A percentile compares a stretch with the other conserved stretches of the same genome.
Conservation (phyloP, 2,113 vertebrate species). For the Ciconia boyciana region DNA sequence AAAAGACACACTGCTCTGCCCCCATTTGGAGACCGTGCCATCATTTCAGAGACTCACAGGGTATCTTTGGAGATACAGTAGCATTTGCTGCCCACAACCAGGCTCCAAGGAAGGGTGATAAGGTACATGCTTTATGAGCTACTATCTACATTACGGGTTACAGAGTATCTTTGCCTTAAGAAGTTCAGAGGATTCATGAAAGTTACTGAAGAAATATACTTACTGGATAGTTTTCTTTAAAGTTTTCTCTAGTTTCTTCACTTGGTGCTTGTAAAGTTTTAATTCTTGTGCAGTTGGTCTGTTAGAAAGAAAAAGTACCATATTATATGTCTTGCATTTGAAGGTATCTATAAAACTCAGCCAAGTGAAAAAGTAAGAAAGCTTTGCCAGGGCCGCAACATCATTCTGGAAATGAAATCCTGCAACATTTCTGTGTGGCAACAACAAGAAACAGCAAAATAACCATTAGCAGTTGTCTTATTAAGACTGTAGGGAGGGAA, state of each 20-base stretch:
- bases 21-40: background rate
- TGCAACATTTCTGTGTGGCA: background rate
- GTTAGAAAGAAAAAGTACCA: background rate
- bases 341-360: background rate
- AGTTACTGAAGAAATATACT: constrained; percentile 15
- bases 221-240: constrained; percentile 73
- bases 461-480: background rate
- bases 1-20: background rate
- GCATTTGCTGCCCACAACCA: background rate
- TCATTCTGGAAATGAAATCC: background rate
- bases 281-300: constrained; percentile 79
- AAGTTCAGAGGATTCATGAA: background rate
- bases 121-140: background rate
- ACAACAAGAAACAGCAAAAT: background rate
- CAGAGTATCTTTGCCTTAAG: background rate
- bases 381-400: background rate
- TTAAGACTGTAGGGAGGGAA: background rate
- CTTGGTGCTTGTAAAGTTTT: constrained; percentile 81
- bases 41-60: background rate
- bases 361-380: background rate
- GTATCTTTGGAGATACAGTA: background rate
- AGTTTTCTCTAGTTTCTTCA: constrained; percentile 78
- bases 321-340: background rate
- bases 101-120: background rate
- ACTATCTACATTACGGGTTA: background rate